Conservation (phyloP, 2,797 vertebrate genomes). For the Scyliorhinus canicula region DNA sequence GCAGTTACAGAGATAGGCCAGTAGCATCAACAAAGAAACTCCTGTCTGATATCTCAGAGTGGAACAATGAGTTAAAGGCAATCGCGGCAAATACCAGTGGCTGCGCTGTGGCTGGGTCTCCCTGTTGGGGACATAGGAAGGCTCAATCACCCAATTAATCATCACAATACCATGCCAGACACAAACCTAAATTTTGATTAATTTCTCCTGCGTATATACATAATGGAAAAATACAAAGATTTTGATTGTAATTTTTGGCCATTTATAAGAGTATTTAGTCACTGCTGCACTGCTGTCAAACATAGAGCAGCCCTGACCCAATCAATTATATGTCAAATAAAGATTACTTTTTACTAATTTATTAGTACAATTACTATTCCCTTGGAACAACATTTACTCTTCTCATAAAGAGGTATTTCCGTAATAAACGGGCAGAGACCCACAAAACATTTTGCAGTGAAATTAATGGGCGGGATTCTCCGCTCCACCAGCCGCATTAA, state of each 20-base stretch:
- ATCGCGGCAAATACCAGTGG: neutral
- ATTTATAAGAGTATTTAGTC: neutral
- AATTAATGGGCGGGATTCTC: too few relatives aligned
- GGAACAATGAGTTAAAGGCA: neutral
- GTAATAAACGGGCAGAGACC: neutral
- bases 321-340: neutral
- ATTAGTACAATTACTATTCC: neutral
- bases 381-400: neutral
- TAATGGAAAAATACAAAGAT: constrained; percentile 7
- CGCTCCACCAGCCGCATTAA: too few relatives aligned
- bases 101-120: neutral
- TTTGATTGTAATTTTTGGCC: neutral
- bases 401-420: neutral
- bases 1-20: neutral
- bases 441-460: neutral
- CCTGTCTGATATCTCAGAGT: neutral
- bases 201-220: neutral
- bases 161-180: neutral
- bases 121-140: neutral
- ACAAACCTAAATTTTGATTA: neutral
- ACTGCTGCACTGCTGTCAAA: neutral
- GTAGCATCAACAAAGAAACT: neutral
- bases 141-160: neutral
- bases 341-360: neutral
- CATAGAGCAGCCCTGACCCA: neutral